Base-by-base conservation (phyloP, 2,113 vertebrate genomes). In the Trochalopteron elliotii region DNA sequence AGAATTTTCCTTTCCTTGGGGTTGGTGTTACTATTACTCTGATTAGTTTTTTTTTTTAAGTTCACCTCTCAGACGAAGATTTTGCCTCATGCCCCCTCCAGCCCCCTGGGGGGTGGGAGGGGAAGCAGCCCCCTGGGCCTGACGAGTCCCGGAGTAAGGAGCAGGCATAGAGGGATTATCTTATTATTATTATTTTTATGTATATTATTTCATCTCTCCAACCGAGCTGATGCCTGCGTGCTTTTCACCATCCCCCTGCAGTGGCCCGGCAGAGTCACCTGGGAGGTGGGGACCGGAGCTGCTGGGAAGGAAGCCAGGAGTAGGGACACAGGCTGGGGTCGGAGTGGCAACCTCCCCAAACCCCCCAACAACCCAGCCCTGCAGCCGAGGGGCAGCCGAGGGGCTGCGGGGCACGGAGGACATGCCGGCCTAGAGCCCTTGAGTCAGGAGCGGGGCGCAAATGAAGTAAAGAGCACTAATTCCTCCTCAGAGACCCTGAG, bases 401-500 rank as follows among this genome's bases (percentile, higher is more conserved):
- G 50, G 45, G 37, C 80, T 86, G 64, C 3, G 12, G 24, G 39
- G 21, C 2, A 12, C 3, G 7, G 15, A 27, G 27, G 12, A 75
- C 78, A 49, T 33, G 22, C 28, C 8, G 4, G 30, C 63, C 64
- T 33, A 10, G 27, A 5, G 14, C 72, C 85, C 50, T 8, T 19
- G 70, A 68, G 3, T 70, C 87, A 59, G 87, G 47, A 92, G 80
- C 9, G 10, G 97, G 98, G 97, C 95, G 96, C 96, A 98, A 95
- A 98, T 98, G 98, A 96, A 98, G 98, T 99, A 98, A 98, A 98
- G 98, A 98, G 98, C 98, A 98, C 97, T 98, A 98, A 98, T 98
- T 98, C 98, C 98, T 98, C 99, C 98, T 98, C 93, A 82, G 99
- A 99, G 98, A 99, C 98, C 98, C 98, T 97, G 98, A 72, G 98